Evolutionary conservation across 2,888 invertebrate species (phyloP), one percentile per base, ranked within the genome.

Genomic region (Pasiphila rectangulata): DNA sequence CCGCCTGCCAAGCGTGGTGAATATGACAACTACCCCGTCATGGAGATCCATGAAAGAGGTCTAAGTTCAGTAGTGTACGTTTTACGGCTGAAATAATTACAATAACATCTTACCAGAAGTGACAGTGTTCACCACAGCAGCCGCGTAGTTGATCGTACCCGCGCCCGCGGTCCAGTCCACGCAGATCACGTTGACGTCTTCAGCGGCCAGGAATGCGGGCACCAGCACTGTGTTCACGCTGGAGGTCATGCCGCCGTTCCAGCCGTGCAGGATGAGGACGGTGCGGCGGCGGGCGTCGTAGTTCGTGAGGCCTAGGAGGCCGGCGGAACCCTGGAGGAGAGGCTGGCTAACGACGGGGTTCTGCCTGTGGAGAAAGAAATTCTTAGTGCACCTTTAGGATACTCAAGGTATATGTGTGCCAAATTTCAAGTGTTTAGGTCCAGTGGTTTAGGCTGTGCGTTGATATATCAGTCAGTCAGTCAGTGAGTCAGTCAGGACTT

Each of bases 301-400:
- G 61, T 76, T 72, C 0, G 75, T 71, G 1, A 49, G 9, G 0
- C 61, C 56, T 0, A 79, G 59, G 0, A 69, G 62, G 1, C 57
- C 61, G 0, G 36, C 44, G 1, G 32, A 54, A 0, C 66, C 66
- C 0, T 64, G 19, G 0, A 72, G 46, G 0, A 79, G 41, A 0
- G 77, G 77, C 56, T 79, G 79, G 47, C 79, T 78, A 0, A 65
- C 57, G 0, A 51, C 41, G 0, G 74, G 77, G 43, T 79, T 79
- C 0, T 34, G 46, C 46, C 76, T 77, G 56, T 2, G n/a, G n/a
- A n/a, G n/a, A n/a, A n/a, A n/a, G n/a, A n/a, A n/a, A n/a, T n/a
- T n/a, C n/a, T n/a, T n/a, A n/a, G n/a, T n/a, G n/a, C n/a, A n/a
- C n/a, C n/a, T n/a, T n/a, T n/a, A n/a, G n/a, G n/a, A n/a, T n/a